Percentiles rank a stretch among this genome's conserved stretches.
Evolutionary conservation across 2,888 invertebrate genomes (phyloP).

Genomic region (Lepidochrysops patricia): DNA sequence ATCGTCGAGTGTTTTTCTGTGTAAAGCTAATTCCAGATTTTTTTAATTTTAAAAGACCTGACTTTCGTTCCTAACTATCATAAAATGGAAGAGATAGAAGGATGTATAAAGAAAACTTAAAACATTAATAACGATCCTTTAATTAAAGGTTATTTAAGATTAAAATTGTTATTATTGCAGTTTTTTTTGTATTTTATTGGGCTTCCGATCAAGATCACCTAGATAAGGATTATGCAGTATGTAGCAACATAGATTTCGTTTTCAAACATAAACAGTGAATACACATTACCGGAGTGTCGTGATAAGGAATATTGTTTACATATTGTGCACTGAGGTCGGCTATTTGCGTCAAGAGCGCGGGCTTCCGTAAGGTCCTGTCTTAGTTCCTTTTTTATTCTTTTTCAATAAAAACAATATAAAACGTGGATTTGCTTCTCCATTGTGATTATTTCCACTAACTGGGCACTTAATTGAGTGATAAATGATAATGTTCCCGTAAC

Average conservation of each 20-base stretch:
- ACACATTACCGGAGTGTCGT: background rate
- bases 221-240: background rate
- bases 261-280: background rate
- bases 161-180: no score
- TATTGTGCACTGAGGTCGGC: conserved; percentile 5
- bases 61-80: no score
- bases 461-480: no score
- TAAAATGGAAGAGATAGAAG: no score
- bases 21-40: no score
- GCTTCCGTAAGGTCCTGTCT: background rate
- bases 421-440: background rate
- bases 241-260: background rate
- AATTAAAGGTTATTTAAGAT: background rate
- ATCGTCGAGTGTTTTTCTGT: no score
- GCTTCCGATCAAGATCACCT: background rate
- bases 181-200: background rate
- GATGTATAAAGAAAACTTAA: no score
- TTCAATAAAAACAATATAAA: background rate
- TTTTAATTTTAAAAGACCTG: no score
- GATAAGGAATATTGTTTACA: conserved; percentile 6
- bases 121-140: no score
- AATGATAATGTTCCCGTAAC: no score
- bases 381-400: background rate
- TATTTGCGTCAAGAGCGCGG: conserved; percentile 4
- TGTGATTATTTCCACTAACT: no score